These are phyloP conservation scores for Petrocephalus zakoni DNA, from an alignment of 2,113 vertebrate genomes.

Conservation along the genomic window DNA sequence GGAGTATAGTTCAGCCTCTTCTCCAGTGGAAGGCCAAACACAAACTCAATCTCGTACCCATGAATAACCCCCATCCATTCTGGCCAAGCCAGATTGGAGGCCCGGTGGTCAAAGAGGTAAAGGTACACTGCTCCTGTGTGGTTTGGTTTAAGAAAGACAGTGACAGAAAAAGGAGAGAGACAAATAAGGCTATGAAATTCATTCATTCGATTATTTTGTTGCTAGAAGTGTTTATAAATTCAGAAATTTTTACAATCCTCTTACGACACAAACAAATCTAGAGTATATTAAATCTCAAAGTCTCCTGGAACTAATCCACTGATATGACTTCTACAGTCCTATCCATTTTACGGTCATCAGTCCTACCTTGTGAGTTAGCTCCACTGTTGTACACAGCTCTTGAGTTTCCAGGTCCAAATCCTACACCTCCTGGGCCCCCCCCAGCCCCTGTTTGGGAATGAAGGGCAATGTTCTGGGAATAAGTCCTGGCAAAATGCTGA, in stretches of 20 bases:
- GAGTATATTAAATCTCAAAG: background rate
- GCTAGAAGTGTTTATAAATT: background rate
- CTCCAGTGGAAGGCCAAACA: slow-evolving; percentile 81
- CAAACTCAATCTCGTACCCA: slow-evolving; percentile 90
- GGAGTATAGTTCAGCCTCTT: slow-evolving; percentile 76
- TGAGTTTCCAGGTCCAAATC: slow-evolving; percentile 34
- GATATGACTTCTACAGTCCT: background rate
- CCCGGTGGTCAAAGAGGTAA: slow-evolving; percentile 82
- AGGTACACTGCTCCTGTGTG: slow-evolving; percentile 60
- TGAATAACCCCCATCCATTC: slow-evolving; percentile 93
- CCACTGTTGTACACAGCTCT: slow-evolving; percentile 44
- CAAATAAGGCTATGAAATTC: background rate
- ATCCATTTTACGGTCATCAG: background rate
- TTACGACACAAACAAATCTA: background rate
- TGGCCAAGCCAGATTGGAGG: slow-evolving; percentile 82
- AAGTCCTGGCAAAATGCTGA: slow-evolving; percentile 68
- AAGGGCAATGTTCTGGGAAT: slow-evolving; percentile 61
- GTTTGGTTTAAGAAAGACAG: background rate
- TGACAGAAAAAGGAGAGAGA: background rate
- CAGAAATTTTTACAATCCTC: background rate
- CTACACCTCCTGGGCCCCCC: slow-evolving; percentile 37
- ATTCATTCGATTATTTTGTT: background rate
- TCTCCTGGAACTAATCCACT: background rate
- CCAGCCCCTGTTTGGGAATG: slow-evolving; percentile 23
- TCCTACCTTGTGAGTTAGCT: slow-evolving; percentile 52